A percentile compares a stretch with the other conserved stretches of the same genome.
Conservation (phyloP, 2,888 invertebrate species). For the Troides helena region DNA sequence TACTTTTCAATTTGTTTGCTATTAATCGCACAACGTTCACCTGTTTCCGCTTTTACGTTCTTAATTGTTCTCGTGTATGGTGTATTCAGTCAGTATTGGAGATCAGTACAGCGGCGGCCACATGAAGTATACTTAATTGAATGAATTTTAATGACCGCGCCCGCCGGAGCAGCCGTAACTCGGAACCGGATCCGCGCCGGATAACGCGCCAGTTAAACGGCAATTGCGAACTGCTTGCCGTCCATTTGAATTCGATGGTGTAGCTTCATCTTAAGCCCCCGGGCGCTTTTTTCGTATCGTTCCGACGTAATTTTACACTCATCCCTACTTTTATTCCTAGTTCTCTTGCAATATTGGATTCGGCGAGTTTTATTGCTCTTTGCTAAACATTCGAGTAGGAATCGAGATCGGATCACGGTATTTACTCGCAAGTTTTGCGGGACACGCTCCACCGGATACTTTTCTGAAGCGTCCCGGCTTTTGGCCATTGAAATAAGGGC, state of each 20-base stretch:
- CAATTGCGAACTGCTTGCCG: slow-evolving; percentile 29
- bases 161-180: not conserved
- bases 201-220: not conserved
- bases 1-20: too few relatives aligned
- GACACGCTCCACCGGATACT: not conserved
- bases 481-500: not conserved
- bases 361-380: slow-evolving; percentile 44
- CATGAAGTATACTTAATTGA: not conserved
- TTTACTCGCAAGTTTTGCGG: slow-evolving; percentile 27
- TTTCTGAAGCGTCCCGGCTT: not conserved
- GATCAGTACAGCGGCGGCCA: too few relatives aligned
- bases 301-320: slow-evolving; percentile 51
- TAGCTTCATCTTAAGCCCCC: slow-evolving; percentile 45
- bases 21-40: too few relatives aligned
- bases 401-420: slow-evolving; percentile 28
- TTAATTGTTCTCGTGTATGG: too few relatives aligned
- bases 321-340: slow-evolving; percentile 44
- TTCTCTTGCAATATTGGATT: slow-evolving; percentile 41
- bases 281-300: slow-evolving; percentile 42
- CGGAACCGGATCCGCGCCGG: not conserved
- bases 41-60: too few relatives aligned
- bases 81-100: too few relatives aligned
- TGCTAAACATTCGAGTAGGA: slow-evolving; percentile 39
- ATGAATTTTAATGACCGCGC: slow-evolving; percentile 4
- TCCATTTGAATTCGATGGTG: slow-evolving; percentile 38